Evolutionary conservation across 2,113 vertebrate genomes (phyloP).

Genomic region (Hippocampus guttulatus): DNA sequence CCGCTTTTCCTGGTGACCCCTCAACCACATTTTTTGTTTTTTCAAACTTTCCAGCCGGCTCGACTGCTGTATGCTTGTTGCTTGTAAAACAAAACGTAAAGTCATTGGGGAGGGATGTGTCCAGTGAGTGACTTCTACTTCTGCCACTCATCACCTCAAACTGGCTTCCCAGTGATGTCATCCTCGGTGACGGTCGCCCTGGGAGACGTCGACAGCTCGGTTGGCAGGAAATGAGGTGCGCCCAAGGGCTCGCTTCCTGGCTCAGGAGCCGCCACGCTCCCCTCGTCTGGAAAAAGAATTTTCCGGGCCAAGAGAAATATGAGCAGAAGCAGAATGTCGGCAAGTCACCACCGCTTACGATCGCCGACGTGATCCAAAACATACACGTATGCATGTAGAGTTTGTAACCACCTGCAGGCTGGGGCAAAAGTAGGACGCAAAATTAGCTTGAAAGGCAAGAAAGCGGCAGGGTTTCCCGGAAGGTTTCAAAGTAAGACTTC

Average conservation of each 20-base stretch:
- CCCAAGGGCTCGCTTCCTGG: slow-evolving; percentile 42
- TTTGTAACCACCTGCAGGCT: neutral
- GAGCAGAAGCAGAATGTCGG: slow-evolving; percentile 40
- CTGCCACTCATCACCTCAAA: slow-evolving; percentile 8
- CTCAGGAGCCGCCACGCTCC: slow-evolving; percentile 12
- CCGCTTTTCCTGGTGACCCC: too few relatives aligned
- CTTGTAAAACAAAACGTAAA: too few relatives aligned
- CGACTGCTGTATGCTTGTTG: too few relatives aligned
- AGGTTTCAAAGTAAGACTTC: neutral
- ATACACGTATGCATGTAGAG: neutral
- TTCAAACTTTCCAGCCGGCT: too few relatives aligned
- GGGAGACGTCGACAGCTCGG: slow-evolving; percentile 10
- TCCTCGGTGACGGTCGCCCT: neutral
- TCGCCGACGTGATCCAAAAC: slow-evolving; percentile 45
- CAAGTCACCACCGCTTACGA: slow-evolving; percentile 38
- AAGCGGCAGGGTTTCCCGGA: neutral
- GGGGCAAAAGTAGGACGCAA: neutral
- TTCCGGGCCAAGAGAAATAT: slow-evolving; percentile 55
- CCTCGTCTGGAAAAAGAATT: slow-evolving; percentile 59
- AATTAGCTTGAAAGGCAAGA: neutral
- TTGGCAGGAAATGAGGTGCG: slow-evolving; percentile 48
- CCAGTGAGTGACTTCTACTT: slow-evolving; percentile 4
- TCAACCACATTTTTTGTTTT: too few relatives aligned
- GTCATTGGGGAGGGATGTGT: neutral
- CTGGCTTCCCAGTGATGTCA: slow-evolving; percentile 15